Evolutionary conservation across 2,113 vertebrate species (phyloP), one percentile per base, ranked within the genome.

Genomic region (Nerophis lumbriciformis): DNA sequence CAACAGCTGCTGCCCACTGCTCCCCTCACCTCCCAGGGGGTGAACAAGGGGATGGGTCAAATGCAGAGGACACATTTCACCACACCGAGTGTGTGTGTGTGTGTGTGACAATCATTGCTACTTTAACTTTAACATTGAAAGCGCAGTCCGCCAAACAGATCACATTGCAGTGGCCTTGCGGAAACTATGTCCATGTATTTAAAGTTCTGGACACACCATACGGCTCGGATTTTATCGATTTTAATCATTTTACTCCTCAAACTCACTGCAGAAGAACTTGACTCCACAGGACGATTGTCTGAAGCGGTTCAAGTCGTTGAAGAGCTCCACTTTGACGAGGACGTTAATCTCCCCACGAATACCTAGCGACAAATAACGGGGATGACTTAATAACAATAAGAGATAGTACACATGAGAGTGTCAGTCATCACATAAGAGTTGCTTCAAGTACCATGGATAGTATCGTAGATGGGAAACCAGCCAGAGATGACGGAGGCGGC

Each of bases 391-490:
- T 5, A 19, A 38, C 5, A 16, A 57, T 55, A n/a, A 38, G 36
- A 10, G 53, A 42, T 14, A 36, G 3, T 8, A 39, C 10, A 1
- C 48, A 28, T 14, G 39, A n/a, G 4, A 13, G 8, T 5, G 44
- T 48, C 44, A 13, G 9, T 8, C 1, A 14, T 10, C 10, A 45
- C 42, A 12, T 45, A 45, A 28, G 11, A 37, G 58, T 39, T 48
- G 4, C 54, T 58, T 58, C 1, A 61, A 60, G n/a, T 85, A 99
- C 97, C 97, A 4, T 99, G 96, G 61, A 99, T 99, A 39, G 97
- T 99, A 63, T 99, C 97, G 59, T 98, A 99, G 78, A 99, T 99
- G n/a, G 96, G 97, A 83, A 99, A 98, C 97, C 97, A 99, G 19
- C 97, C 97, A 28, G 95, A 98, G 80, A 99, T 98, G 71, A 97